Percentiles rank a stretch among this genome's conserved stretches.
Conservation (phyloP, 1,140 invertebrate species). For the Scaptomyza hsui region DNA sequence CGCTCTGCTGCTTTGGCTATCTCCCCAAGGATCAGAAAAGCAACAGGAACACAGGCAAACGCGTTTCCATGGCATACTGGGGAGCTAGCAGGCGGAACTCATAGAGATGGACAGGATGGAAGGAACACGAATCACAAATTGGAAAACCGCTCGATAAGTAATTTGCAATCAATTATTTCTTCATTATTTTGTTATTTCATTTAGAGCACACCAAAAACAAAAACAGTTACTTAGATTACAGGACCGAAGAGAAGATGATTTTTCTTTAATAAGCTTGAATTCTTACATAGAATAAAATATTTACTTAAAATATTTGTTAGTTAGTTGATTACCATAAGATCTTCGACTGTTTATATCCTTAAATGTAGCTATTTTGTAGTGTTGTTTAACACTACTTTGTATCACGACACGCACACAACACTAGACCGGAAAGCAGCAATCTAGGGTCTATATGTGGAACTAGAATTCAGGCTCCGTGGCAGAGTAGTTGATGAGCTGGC, state of each 20-base stretch:
- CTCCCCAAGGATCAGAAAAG: constrained; percentile 72
- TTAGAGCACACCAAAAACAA: too few species aligned
- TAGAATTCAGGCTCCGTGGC: constrained; percentile 4
- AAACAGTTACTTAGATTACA: too few species aligned
- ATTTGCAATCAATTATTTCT: not conserved
- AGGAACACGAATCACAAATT: not conserved
- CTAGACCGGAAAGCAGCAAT: not conserved
- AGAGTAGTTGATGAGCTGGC: constrained; percentile 73
- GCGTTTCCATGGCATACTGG: constrained; percentile 57
- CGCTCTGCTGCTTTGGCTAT: constrained; percentile 21
- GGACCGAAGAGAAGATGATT: too few species aligned
- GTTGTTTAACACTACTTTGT: not conserved
- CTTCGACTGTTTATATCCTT: too few species aligned
- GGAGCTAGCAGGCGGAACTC: not conserved
- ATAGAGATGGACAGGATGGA: not conserved
- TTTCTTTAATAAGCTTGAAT: too few species aligned
- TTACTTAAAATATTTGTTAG: too few species aligned
- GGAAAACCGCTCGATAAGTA: not conserved
- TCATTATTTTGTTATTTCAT: too few species aligned
- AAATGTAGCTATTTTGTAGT: not conserved
- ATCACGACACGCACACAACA: not conserved
- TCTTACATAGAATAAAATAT: too few species aligned
- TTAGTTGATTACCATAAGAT: too few species aligned
- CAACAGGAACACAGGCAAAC: constrained; percentile 24
- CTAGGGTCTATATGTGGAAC: constrained; percentile 1